Conservation (phyloP, 37 sponge, comb jelly and placozoan species). For the Spongia lamella region DNA sequence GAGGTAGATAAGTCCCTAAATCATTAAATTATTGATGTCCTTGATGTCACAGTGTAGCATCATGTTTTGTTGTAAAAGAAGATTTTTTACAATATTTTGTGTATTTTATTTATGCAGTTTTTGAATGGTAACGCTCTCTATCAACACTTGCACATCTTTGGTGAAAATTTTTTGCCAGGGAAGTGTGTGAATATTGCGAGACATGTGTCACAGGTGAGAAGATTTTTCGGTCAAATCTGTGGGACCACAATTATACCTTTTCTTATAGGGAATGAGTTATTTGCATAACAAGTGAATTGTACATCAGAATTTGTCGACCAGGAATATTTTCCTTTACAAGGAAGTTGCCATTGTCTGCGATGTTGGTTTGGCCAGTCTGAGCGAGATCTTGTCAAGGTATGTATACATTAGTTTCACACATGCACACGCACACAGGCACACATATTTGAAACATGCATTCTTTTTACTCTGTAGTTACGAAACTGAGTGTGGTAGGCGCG, state of each 20-base stretch:
- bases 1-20: not conserved
- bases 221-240: not conserved
- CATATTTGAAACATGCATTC: too few species aligned
- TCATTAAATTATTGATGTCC: too few species aligned
- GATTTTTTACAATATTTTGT: too few species aligned
- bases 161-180: conserved; percentile 48
- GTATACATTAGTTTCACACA: too few species aligned
- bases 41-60: too few species aligned
- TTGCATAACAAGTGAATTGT: conserved; percentile 82
- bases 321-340: conserved; percentile 76
- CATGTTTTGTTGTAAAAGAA: too few species aligned
- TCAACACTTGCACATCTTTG: conserved; percentile 64
- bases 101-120: too few species aligned
- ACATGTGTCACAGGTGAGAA: conserved; percentile 60
- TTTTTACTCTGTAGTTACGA: not conserved
- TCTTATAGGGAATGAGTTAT: conserved; percentile 82
- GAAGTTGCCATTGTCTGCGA: conserved; percentile 90
- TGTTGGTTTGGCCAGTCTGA: conserved; percentile 79
- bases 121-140: conserved; percentile 56
- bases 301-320: conserved; percentile 81
- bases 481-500: not conserved
- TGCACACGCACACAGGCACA: too few species aligned
- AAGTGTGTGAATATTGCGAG: conserved; percentile 47
- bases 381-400: conserved; percentile 40
- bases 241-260: not conserved